These are phyloP conservation scores for Macrosoma leucophasiata DNA, from an alignment of 2,888 invertebrate species.

Conservation along the genomic window DNA sequence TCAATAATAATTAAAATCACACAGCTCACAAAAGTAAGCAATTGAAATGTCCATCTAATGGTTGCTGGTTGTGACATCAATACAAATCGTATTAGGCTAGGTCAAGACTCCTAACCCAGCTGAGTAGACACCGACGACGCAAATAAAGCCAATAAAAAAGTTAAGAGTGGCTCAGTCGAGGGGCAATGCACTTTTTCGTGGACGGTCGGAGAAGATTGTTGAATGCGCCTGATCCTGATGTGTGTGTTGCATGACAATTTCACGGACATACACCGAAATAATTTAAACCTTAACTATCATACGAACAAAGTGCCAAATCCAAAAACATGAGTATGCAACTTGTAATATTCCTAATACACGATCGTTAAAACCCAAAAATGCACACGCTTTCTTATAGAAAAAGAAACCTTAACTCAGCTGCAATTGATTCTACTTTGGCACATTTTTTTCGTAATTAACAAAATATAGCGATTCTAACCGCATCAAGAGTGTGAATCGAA, in stretches of 20 bases:
- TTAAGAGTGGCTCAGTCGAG: conserved; percentile 37
- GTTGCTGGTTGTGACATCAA: conserved; percentile 34
- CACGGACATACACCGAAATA: conserved; percentile 19
- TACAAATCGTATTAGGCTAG: conserved; percentile 65
- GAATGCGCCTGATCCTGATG: conserved; percentile 40
- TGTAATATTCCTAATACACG: conserved; percentile 8
- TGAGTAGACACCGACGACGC: conserved; percentile 48
- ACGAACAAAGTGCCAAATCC: conserved; percentile 3
- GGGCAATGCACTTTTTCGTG: conserved; percentile 70
- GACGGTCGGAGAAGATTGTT: conserved; percentile 50
- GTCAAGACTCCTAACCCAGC: conserved; percentile 66
- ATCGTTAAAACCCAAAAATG: conserved; percentile 9
- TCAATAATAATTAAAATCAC: too few relatives aligned
- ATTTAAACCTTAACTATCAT: conserved; percentile 23
- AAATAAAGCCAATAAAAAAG: conserved; percentile 46
- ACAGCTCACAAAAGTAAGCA: too few relatives aligned
- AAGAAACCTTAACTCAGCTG: conserved; percentile 14
- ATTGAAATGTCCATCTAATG: conserved; percentile 12
- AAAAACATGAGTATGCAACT: not conserved
- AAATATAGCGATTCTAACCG: conserved; percentile 6
- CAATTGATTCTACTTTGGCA: conserved; percentile 8
- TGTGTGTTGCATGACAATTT: conserved; percentile 55
- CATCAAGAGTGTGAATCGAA: not conserved
- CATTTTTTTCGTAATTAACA: too few relatives aligned
- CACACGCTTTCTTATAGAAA: conserved; percentile 7